Conservation (phyloP, 2,797 vertebrate genomes). For the Pogoniulus pusillus region DNA sequence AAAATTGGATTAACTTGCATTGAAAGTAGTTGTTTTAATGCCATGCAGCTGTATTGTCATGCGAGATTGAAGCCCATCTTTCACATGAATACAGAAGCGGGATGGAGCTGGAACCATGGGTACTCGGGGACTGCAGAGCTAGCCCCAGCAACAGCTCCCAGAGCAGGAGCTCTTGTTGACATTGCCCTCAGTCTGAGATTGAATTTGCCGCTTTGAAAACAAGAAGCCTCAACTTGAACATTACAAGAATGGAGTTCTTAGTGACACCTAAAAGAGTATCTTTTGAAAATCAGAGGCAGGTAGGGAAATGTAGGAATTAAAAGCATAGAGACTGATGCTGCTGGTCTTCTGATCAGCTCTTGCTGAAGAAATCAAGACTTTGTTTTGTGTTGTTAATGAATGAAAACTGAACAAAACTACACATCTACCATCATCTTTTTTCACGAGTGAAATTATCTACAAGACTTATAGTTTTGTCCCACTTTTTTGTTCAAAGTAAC, state of each 20-base stretch:
- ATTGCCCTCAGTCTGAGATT: not conserved
- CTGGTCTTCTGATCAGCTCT: not conserved
- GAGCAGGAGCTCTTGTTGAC: not conserved
- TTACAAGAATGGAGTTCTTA: not conserved
- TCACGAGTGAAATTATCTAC: not conserved
- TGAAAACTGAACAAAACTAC: not conserved
- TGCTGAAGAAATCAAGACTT: not conserved
- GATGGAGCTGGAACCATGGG: not conserved
- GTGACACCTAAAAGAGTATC: not conserved
- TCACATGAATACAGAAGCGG: not conserved
- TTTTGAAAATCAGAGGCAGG: not conserved
- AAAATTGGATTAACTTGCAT: not conserved
- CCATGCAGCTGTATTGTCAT: not conserved
- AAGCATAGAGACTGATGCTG: not conserved
- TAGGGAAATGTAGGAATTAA: not conserved
- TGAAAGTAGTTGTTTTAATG: not conserved
- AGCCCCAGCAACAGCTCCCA: rapidly evolving
- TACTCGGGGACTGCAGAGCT: not conserved
- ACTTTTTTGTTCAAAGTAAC: not conserved
- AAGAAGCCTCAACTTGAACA: not conserved
- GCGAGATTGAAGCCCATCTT: not conserved
- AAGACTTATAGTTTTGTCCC: not conserved
- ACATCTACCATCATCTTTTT: not conserved
- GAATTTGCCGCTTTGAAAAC: not conserved
- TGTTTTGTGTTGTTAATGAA: not conserved